Evolutionary conservation across 2,888 invertebrate species (phyloP).

Genomic region (Xestobium rufovillosum): DNA sequence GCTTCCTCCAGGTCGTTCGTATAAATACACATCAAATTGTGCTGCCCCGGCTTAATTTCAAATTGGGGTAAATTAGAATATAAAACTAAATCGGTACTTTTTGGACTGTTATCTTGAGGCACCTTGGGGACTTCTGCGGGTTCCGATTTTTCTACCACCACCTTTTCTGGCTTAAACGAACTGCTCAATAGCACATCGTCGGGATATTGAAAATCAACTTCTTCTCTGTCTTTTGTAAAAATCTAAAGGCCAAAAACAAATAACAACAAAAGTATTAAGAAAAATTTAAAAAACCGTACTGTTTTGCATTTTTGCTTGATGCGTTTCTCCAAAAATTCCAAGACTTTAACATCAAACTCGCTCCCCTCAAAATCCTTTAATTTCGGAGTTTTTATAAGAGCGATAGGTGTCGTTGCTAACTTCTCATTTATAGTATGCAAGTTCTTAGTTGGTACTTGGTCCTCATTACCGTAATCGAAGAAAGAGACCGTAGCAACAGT

Average conservation of each 20-base stretch:
- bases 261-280: too few relatives aligned
- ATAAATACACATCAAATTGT: conserved; percentile 12
- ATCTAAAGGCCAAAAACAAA: too few relatives aligned
- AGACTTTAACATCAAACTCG: conserved; percentile 13
- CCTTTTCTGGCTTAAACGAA: too few relatives aligned
- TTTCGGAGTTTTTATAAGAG: conserved; percentile 22
- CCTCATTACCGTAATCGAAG: conserved; percentile 30
- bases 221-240: too few relatives aligned
- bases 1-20: conserved; percentile 11
- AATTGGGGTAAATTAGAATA: conserved; percentile 11
- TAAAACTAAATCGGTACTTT: too few relatives aligned
- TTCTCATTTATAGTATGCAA: conserved; percentile 27
- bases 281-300: too few relatives aligned
- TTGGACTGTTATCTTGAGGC: too few relatives aligned
- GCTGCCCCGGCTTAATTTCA: conserved; percentile 11
- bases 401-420: conserved; percentile 22
- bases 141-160: too few relatives aligned
- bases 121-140: too few relatives aligned
- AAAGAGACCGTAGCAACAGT: conserved; percentile 26
- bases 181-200: too few relatives aligned
- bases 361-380: conserved; percentile 21
- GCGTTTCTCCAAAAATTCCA: conserved; percentile 15
- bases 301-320: too few relatives aligned
- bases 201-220: too few relatives aligned
- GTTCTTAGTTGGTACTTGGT: conserved; percentile 24